Conservation (phyloP, 1,140 invertebrate genomes). For the Drosophila miranda region DNA sequence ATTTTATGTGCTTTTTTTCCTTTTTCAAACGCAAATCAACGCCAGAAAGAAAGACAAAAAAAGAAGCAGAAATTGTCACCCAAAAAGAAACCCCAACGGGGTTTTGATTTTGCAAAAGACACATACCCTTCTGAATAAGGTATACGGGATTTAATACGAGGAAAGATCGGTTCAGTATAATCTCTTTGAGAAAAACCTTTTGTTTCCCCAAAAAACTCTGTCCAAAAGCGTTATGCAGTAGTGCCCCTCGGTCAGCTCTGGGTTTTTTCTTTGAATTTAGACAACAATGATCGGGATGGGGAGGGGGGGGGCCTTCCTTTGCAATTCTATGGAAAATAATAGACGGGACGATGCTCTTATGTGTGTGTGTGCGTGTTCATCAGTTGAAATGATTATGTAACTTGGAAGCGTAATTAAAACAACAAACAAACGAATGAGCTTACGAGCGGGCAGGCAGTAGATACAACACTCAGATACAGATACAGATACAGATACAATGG, state of each 20-base stretch:
- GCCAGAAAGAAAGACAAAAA: neutral
- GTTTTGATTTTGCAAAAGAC: neutral
- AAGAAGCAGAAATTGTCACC: constrained; percentile 19
- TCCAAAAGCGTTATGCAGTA: too few relatives aligned
- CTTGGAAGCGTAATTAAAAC: constrained; percentile 67
- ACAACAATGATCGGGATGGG: too few relatives aligned
- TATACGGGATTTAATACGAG: too few relatives aligned
- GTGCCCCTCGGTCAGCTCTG: too few relatives aligned
- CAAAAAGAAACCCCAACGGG: constrained; percentile 26
- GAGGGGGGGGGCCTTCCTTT: too few relatives aligned
- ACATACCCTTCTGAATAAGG: too few relatives aligned
- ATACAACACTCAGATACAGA: neutral
- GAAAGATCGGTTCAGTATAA: too few relatives aligned
- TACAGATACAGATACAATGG: constrained; percentile 41
- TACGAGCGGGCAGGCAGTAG: neutral
- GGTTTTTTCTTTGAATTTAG: too few relatives aligned
- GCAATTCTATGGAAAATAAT: too few relatives aligned
- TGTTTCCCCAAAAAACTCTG: too few relatives aligned
- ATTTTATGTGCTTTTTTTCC: constrained; percentile 5
- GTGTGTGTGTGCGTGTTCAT: constrained; percentile 59
- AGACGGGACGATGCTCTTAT: neutral
- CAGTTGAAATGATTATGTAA: constrained; percentile 69
- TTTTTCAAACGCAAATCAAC: constrained; percentile 1
- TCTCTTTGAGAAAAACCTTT: too few relatives aligned
- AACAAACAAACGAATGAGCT: constrained; percentile 31